Evolutionary conservation across 2,888 invertebrate genomes (phyloP).

Genomic region (Sesamia inferens): DNA sequence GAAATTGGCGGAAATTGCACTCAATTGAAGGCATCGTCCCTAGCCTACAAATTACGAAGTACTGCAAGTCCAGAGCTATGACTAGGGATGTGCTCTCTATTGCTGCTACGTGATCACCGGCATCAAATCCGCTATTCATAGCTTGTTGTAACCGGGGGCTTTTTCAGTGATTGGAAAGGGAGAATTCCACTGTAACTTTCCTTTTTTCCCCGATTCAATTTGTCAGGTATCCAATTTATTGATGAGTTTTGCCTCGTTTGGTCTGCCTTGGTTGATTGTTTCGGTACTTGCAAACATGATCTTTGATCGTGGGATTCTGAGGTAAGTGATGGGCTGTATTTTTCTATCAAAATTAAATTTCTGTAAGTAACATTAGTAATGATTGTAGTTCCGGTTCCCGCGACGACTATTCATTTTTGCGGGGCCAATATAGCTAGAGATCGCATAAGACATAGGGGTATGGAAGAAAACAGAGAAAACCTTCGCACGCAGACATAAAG

Average conservation of each 20-base stretch:
- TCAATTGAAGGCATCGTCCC: constrained; percentile 75
- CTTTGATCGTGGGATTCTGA: too few species aligned
- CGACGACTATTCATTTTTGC: too few species aligned
- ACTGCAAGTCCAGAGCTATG: constrained; percentile 46
- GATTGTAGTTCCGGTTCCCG: too few species aligned
- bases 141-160: constrained; percentile 24
- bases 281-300: neutral
- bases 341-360: neutral
- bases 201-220: constrained; percentile 20
- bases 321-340: too few species aligned
- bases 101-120: constrained; percentile 38
- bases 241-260: neutral
- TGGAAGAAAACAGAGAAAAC: too few species aligned
- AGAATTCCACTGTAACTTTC: neutral
- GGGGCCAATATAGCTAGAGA: too few species aligned
- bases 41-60: constrained; percentile 71
- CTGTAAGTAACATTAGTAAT: neutral
- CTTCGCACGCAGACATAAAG: too few species aligned
- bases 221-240: constrained; percentile 7
- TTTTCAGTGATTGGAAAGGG: constrained; percentile 24
- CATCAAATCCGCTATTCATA: constrained; percentile 42
- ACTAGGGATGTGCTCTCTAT: constrained; percentile 18
- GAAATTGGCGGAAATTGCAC: constrained; percentile 78
- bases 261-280: too few species aligned
- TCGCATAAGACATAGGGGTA: too few species aligned